These are phyloP conservation scores for Paedocypris micromegethes DNA, from an alignment of 2,797 vertebrate species.

Conservation along the genomic window DNA sequence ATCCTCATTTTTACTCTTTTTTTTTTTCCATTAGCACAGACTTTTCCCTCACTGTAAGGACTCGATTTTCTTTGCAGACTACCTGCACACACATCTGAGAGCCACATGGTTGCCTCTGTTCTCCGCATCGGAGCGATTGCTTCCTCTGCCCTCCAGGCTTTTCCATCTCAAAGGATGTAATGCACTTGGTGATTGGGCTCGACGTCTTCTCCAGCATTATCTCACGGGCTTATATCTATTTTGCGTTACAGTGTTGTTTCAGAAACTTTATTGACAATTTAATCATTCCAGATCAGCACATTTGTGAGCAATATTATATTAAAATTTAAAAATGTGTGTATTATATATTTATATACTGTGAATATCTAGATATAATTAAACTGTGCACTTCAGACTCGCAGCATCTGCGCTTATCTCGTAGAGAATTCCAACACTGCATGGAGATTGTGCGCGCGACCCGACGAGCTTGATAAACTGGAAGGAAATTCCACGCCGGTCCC, in stretches of 20 bases:
- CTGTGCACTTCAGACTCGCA: slow-evolving; percentile 46
- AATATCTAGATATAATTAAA: background rate
- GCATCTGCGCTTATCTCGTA: slow-evolving; percentile 57
- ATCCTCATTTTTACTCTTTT: too few species aligned
- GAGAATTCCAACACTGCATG: slow-evolving; percentile 57
- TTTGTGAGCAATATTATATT: background rate
- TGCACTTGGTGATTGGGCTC: background rate
- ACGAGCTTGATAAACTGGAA: slow-evolving; percentile 50
- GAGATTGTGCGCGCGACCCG: slow-evolving; percentile 58
- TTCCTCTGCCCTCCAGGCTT: slow-evolving; percentile 7
- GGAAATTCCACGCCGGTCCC: slow-evolving; percentile 55
- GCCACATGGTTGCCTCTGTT: slow-evolving; percentile 57
- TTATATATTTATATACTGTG: too few species aligned
- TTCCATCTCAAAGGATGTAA: slow-evolving; percentile 9
- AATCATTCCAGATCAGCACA: slow-evolving; percentile 30
- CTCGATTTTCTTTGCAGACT: slow-evolving; percentile 36
- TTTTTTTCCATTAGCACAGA: background rate
- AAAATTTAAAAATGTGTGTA: background rate
- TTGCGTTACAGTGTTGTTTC: too few species aligned
- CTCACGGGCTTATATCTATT: background rate
- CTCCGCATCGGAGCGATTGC: slow-evolving; percentile 27
- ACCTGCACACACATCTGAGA: slow-evolving; percentile 66
- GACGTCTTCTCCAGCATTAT: slow-evolving; percentile 42
- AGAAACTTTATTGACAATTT: too few species aligned
- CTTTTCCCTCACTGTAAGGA: slow-evolving; percentile 11